These are phyloP conservation scores for Eurypyga helias DNA, from an alignment of 2,113 vertebrate genomes.

Conservation along the genomic window DNA sequence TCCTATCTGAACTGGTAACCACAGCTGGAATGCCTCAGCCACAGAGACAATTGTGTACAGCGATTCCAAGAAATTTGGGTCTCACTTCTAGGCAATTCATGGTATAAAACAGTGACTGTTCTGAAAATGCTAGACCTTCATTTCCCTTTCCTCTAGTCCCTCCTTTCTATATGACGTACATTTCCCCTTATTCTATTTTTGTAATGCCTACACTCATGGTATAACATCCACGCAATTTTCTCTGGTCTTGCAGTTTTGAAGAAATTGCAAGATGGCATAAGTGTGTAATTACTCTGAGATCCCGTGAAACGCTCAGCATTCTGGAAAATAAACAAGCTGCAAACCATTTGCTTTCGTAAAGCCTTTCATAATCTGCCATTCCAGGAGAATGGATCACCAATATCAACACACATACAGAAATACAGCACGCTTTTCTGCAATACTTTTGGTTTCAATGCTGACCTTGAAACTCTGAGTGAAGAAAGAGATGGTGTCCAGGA, in stretches of 20 bases:
- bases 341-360: neutral
- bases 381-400: neutral
- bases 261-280: neutral
- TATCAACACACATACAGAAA: neutral
- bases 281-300: neutral
- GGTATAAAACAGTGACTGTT: neutral
- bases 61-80: neutral
- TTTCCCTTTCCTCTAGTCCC: neutral
- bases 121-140: neutral
- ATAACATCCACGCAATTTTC: neutral
- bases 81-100: neutral
- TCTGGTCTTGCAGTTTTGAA: neutral
- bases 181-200: constrained; percentile 33
- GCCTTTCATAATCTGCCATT: neutral
- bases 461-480: constrained; percentile 96
- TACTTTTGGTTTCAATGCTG: neutral
- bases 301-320: neutral
- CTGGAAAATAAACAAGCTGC: neutral
- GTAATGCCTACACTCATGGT: neutral
- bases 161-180: neutral
- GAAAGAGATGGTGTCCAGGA: constrained; percentile 90
- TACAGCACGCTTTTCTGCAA: neutral
- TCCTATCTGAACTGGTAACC: neutral
- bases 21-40: neutral
- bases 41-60: neutral